A percentile compares a stretch with the other conserved stretches of the same genome.
phyloP scores from a whole-genome alignment of 2,888 invertebrate species.

The Ptilodon capucinus region DNA sequence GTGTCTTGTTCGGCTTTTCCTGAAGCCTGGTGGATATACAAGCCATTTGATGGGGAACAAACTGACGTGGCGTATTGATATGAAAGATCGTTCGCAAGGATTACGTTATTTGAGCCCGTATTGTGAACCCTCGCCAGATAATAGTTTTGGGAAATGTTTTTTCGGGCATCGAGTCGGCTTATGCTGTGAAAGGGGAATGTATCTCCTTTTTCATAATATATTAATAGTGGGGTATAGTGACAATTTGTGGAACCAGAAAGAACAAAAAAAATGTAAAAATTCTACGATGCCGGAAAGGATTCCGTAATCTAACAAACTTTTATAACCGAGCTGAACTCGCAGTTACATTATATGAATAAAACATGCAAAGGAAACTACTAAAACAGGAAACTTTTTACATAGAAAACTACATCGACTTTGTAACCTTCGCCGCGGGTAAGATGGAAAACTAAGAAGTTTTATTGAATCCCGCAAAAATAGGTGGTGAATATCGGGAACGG shows the following conservation, averaged over 20 bases:
- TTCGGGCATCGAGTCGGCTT: not conserved
- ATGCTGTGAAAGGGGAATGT: not conserved
- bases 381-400: conserved; percentile 1
- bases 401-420: not conserved
- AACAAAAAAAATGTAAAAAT: not conserved
- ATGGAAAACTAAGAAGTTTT: not conserved
- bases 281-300: not conserved
- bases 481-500: not conserved
- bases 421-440: not conserved
- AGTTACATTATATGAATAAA: not conserved
- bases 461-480: not conserved
- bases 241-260: not conserved
- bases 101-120: conserved; percentile 28
- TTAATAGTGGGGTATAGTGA: no score
- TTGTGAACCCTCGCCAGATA: conserved; percentile 14
- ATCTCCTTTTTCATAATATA: no score
- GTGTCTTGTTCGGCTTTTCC: conserved; percentile 51
- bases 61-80: conserved; percentile 38
- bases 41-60: conserved; percentile 41
- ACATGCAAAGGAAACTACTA: not conserved
- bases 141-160: not conserved
- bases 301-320: not conserved
- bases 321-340: not conserved
- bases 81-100: conserved; percentile 34
- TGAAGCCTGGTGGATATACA: conserved; percentile 36